Percentiles rank a stretch among this genome's conserved stretches.
These are phyloP conservation scores for Lithobates sylvaticus DNA, from an alignment of 2,797 vertebrate genomes.

Conservation along the genomic window DNA sequence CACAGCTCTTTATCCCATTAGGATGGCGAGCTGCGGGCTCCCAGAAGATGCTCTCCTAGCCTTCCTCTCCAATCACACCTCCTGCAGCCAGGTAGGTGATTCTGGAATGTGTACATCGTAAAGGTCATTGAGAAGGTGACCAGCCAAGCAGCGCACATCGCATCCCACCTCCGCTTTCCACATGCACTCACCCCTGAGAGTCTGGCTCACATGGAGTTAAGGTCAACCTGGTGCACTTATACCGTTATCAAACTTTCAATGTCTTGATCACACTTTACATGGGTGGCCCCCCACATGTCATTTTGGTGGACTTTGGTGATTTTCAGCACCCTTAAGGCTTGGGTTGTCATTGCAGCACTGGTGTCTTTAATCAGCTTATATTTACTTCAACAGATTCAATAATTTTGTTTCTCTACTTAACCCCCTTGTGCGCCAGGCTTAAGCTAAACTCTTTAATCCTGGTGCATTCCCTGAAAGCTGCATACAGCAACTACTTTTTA, in stretches of 20 bases:
- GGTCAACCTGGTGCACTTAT: conserved; percentile 23
- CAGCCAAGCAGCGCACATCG: background rate
- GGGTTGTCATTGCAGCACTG: background rate
- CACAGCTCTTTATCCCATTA: conserved; percentile 68
- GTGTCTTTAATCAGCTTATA: conserved; percentile 15
- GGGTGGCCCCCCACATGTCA: background rate
- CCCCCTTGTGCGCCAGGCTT: background rate
- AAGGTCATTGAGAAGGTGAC: conserved; percentile 45
- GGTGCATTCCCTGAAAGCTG: background rate
- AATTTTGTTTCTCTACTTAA: conserved; percentile 8
- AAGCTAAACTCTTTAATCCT: background rate
- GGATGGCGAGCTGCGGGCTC: conserved; percentile 90
- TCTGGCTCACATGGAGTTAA: conserved; percentile 27
- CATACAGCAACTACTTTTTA: conserved; percentile 6
- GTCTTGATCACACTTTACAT: conserved; percentile 7
- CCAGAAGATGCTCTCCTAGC: conserved; percentile 89
- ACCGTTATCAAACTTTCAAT: conserved; percentile 33
- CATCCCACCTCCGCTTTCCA: background rate
- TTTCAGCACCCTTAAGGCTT: background rate
- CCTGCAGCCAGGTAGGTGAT: conserved; percentile 89
- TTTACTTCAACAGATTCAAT: background rate
- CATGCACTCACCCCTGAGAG: background rate
- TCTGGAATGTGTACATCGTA: conserved; percentile 55
- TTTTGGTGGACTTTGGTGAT: conserved; percentile 8
- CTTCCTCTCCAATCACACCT: conserved; percentile 89